Evolutionary conservation across 2,797 vertebrate genomes (phyloP).

Genomic region (Manis crassicaudata): DNA sequence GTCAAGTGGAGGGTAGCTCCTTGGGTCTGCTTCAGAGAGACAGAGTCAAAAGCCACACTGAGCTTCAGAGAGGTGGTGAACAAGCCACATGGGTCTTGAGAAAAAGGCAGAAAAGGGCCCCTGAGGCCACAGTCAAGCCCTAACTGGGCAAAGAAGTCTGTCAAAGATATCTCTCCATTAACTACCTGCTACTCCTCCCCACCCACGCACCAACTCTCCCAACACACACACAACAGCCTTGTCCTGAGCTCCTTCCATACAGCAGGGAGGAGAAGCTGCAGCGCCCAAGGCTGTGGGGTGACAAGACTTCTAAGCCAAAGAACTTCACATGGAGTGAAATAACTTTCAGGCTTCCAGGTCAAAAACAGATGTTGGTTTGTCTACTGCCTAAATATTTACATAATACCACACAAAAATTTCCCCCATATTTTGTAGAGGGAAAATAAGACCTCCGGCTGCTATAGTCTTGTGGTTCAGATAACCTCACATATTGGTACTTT

Average conservation of each 20-base stretch:
- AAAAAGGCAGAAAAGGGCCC: neutral
- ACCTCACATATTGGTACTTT: constrained; percentile 23
- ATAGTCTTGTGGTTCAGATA: neutral
- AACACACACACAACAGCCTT: neutral
- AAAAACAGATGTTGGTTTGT: constrained; percentile 37
- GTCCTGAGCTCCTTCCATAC: neutral
- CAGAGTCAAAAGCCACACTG: neutral
- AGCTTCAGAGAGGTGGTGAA: neutral
- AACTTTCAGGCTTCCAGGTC: neutral
- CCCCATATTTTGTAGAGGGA: neutral
- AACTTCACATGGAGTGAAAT: neutral
- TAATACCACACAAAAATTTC: neutral
- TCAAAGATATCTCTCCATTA: neutral
- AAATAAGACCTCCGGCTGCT: neutral
- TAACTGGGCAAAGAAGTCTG: neutral
- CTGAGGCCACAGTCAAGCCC: neutral
- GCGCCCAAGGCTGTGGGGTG: neutral
- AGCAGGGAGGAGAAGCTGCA: neutral
- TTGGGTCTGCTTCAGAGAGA: neutral
- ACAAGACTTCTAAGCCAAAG: neutral
- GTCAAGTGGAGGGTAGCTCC: neutral
- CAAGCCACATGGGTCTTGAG: neutral
- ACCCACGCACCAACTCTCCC: no score
- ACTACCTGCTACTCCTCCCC: neutral
- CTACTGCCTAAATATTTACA: constrained; percentile 42